Evolutionary conservation across 2,888 invertebrate genomes (phyloP).

Genomic region (Drosophila prostipennis): DNA sequence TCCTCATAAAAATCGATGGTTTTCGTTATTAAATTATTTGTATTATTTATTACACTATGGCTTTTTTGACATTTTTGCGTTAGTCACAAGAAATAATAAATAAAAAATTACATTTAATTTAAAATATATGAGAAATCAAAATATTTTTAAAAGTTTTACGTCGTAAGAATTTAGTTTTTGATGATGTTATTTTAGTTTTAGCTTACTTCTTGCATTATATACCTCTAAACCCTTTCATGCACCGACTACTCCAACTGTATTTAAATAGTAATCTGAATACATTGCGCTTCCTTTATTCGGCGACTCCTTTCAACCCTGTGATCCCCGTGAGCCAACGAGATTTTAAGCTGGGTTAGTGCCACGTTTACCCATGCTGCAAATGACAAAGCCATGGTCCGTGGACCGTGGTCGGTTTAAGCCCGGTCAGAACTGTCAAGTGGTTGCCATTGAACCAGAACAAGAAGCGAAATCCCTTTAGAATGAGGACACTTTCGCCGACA

Average conservation of each 20-base stretch:
- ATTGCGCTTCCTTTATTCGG: not conserved
- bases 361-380: constrained; percentile 30
- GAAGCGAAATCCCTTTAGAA: constrained; percentile 17
- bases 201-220: not conserved
- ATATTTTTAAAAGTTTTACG: no score
- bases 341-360: constrained; percentile 3
- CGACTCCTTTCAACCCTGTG: not conserved
- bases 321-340: not conserved
- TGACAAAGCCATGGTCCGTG: constrained; percentile 26
- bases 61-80: no score
- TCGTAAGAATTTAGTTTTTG: no score
- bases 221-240: not conserved
- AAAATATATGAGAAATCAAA: no score
- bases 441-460: constrained; percentile 41
- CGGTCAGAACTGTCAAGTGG: constrained; percentile 42
- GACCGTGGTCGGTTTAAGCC: constrained; percentile 14
- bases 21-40: no score
- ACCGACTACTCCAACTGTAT: not conserved
- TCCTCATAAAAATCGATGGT: no score
- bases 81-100: no score
- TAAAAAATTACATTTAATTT: no score
- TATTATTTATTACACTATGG: no score
- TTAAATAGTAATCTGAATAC: not conserved
- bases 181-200: no score
- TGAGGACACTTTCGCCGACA: constrained; percentile 19